Base-by-base conservation (phyloP, 1,140 invertebrate species). In the Lycorma delicatula region DNA sequence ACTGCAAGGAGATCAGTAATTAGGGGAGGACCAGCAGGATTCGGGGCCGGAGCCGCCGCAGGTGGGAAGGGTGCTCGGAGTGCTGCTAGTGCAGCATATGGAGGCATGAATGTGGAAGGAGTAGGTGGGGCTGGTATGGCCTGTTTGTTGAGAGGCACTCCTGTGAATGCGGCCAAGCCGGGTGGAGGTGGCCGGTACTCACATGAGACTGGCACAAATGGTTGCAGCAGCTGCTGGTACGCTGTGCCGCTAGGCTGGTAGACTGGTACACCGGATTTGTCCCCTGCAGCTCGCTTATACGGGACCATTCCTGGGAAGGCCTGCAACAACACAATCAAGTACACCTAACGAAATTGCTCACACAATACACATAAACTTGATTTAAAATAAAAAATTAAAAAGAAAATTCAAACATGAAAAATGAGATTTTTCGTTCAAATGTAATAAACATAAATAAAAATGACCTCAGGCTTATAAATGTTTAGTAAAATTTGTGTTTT, bases 201-300 rank as follows among this genome's bases (percentile, higher is more conserved):
- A 90, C 87, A 90, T 88, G 86, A 89, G 77, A 90, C 86, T 81
- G 87, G 86, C 79, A 90, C 86, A 79, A 88, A 90, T 69, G 90
- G 90, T 83, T 94, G 91, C 89, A 96, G 93, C 74, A 95, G 81
- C 77, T 91, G 91, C 75, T 96, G 92, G 78, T 95, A 95, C 68
- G 90, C 89, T 65, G 87, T 88, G 68, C 85, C 85, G 57, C 72
- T 71, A 66, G 91, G 91, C 76, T 95, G 92, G 79, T 95, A 97
- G 66, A 97, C 89, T 64, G 93, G 92, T 72, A 96, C 82, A 65
- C 92, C 93, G 70, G 89, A 92, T 76, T 97, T 97, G 75, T 94
- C 91, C 51, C 89, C 91, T 66, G 91, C 88, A 69, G 92, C 85
- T 77, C 93, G 86, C 77, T 93, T 93, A 77, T 93, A 94, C 70